These are phyloP conservation scores for Poeciliopsis prolifica DNA, from an alignment of 2,113 vertebrate species.

Conservation along the genomic window DNA sequence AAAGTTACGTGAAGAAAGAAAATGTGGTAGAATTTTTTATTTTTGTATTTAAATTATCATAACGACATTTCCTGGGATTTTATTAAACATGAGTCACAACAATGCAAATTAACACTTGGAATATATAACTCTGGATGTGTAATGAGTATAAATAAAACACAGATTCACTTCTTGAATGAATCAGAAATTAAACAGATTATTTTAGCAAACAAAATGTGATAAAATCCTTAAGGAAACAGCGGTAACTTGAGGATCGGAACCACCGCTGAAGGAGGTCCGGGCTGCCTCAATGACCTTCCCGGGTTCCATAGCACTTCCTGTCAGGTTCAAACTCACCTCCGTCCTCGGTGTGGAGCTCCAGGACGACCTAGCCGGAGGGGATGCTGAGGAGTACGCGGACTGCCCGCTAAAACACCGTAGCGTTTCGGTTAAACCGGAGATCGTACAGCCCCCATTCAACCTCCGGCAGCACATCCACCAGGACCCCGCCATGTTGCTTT, in stretches of 20 bases:
- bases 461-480: constrained; percentile 69
- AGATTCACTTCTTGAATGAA: no score
- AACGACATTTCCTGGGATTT: no score
- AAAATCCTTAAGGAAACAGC: no score
- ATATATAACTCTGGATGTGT: no score
- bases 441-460: constrained; percentile 29
- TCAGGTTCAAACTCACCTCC: constrained; percentile 54
- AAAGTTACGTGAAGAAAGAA: neutral
- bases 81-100: no score
- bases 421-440: constrained; percentile 24
- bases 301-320: constrained; percentile 31
- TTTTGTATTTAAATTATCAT: neutral
- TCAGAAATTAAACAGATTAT: neutral
- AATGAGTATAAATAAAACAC: no score
- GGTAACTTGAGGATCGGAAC: fast-evolving
- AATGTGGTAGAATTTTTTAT: neutral
- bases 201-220: neutral
- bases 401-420: constrained; percentile 31
- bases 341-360: neutral
- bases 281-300: constrained; percentile 69
- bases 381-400: constrained; percentile 12
- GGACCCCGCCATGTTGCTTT: constrained; percentile 77
- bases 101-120: no score
- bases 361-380: constrained; percentile 4
- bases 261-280: neutral